A percentile compares a stretch with the other conserved stretches of the same genome.
Conservation (phyloP, 2,888 invertebrate genomes). For the Troilus luridus region DNA sequence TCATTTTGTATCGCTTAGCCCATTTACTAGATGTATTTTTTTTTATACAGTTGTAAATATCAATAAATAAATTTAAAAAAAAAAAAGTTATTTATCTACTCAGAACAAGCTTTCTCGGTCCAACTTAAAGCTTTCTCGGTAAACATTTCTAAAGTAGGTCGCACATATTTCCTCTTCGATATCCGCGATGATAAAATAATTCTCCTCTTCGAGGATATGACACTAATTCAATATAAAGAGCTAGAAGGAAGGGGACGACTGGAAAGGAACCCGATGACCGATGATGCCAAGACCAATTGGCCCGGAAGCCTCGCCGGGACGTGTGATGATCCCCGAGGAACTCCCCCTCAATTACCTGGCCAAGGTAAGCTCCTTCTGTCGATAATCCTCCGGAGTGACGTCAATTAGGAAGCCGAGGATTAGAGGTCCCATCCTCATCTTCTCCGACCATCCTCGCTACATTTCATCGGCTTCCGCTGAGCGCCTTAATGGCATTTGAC, state of each 20-base stretch:
- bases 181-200: not conserved
- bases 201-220: not conserved
- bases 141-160: not conserved
- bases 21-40: too few relatives aligned
- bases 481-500: not conserved
- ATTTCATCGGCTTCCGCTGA: not conserved
- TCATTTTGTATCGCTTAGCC: too few relatives aligned
- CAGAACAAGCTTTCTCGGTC: too few relatives aligned
- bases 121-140: too few relatives aligned
- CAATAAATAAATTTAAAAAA: too few relatives aligned
- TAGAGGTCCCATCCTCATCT: not conserved
- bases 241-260: not conserved
- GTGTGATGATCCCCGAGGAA: not conserved
- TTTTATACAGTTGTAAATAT: too few relatives aligned
- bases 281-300: conserved; percentile 11
- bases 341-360: not conserved
- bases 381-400: not conserved
- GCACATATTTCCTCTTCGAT: not conserved
- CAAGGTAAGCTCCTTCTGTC: not conserved
- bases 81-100: too few relatives aligned
- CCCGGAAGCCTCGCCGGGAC: not conserved
- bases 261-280: not conserved
- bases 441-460: not conserved
- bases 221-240: conserved; percentile 1
- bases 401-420: not conserved